Evolutionary conservation across 2,797 vertebrate species (phyloP).

Genomic region (Florisuga fusca): DNA sequence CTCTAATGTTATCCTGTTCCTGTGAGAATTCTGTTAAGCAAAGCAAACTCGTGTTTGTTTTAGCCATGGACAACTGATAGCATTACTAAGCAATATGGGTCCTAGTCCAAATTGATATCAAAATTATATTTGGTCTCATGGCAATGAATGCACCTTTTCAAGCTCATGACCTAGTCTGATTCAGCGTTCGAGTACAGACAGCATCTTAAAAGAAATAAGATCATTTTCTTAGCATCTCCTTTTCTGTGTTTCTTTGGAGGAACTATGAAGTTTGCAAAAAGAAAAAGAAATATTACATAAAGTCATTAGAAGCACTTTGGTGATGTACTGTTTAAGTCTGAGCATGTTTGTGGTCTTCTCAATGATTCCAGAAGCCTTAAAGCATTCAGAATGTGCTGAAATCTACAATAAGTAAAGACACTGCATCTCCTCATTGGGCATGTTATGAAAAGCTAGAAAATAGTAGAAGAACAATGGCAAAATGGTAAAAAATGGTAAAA

Average conservation of each 20-base stretch:
- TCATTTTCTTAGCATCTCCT: neutral
- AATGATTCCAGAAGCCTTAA: neutral
- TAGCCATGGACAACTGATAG: neutral
- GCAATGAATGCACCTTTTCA: neutral
- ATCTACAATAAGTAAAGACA: neutral
- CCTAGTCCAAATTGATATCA: neutral
- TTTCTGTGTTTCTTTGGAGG: neutral
- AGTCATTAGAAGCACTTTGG: neutral
- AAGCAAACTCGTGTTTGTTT: neutral
- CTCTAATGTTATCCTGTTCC: neutral
- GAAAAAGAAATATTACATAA: neutral
- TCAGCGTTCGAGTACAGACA: neutral
- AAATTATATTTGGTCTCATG: neutral
- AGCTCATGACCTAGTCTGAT: neutral
- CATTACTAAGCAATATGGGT: neutral
- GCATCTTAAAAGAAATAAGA: neutral
- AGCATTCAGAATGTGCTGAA: neutral
- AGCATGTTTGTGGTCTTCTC: neutral
- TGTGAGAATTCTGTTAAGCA: neutral
- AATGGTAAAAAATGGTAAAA: neutral
- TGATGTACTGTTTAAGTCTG: neutral
- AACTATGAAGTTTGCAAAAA: neutral
- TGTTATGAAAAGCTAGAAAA: neutral
- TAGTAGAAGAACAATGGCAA: neutral
- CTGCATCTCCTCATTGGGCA: neutral